A percentile compares a stretch with the other conserved stretches of the same genome.
Conservation (phyloP, 2,797 vertebrate genomes). For the Poeciliopsis turneri region DNA sequence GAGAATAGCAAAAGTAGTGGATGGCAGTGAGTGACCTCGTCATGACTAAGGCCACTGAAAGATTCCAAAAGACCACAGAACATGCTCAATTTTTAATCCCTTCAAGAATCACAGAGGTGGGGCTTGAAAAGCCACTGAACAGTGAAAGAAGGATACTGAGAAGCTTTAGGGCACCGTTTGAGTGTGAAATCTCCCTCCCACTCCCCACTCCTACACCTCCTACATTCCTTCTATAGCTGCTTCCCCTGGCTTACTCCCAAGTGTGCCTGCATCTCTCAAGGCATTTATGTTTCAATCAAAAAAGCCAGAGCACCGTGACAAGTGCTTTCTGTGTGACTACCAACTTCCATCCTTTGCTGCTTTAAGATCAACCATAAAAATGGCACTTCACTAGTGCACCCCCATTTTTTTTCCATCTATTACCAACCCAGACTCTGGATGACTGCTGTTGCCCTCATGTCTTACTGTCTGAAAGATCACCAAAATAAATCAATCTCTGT, state of each 20-base stretch:
- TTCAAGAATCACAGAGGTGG: conserved; percentile 40
- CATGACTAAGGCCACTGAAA: conserved; percentile 62
- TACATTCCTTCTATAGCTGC: conserved; percentile 14
- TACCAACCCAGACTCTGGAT: conserved; percentile 18
- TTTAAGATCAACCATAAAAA: conserved; percentile 47
- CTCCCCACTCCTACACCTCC: conserved; percentile 16
- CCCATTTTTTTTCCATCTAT: conserved; percentile 5
- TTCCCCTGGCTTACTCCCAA: conserved; percentile 36
- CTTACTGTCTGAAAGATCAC: conserved; percentile 31
- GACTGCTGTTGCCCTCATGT: conserved; percentile 27
- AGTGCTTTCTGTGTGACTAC: conserved; percentile 57
- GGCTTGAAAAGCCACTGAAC: conserved; percentile 10
- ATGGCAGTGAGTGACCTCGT: conserved; percentile 67
- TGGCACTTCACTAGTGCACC: conserved; percentile 12
- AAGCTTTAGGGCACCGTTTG: conserved; percentile 21
- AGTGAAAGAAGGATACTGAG: conserved; percentile 18
- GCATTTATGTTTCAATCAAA: conserved; percentile 83
- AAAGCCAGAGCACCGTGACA: conserved; percentile 72
- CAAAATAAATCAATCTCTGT: conserved; percentile 57
- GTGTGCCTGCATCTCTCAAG: conserved; percentile 64
- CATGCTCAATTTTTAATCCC: conserved; percentile 65
- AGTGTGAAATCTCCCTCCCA: conserved; percentile 33
- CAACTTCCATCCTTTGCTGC: conserved; percentile 40
- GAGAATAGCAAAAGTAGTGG: conserved; percentile 59
- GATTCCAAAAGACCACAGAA: conserved; percentile 58